phyloP scores from a whole-genome alignment of 2,113 vertebrate species.

The Thamnaconus septentrionalis region DNA sequence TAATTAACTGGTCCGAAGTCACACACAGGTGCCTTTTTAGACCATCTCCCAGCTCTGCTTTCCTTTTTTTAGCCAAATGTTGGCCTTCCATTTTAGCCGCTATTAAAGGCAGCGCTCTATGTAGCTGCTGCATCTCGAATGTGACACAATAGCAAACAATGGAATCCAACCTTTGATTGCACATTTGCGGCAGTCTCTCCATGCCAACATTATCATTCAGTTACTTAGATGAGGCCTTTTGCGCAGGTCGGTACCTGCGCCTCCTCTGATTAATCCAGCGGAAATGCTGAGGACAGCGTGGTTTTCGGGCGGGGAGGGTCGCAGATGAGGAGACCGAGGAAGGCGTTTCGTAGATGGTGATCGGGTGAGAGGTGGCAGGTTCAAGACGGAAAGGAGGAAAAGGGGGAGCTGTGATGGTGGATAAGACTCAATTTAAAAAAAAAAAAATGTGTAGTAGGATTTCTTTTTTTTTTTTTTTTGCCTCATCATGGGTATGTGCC shows the following conservation, averaged over 20 bases:
- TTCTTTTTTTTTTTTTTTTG: slow-evolving; percentile 70
- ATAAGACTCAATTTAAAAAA: slow-evolving; percentile 76
- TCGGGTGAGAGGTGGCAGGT: slow-evolving; percentile 5
- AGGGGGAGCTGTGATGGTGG: slow-evolving; percentile 42
- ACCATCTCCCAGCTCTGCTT: slow-evolving; percentile 15
- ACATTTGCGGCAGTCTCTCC: slow-evolving; percentile 10
- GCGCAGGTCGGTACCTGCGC: slow-evolving; percentile 45
- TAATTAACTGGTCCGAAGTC: neutral
- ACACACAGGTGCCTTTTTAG: slow-evolving; percentile 1
- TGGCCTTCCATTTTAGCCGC: slow-evolving; percentile 18
- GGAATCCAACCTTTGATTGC: neutral
- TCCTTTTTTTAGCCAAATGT: slow-evolving; percentile 36
- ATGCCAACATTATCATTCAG: slow-evolving; percentile 41
- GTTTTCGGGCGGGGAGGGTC: slow-evolving; percentile 51
- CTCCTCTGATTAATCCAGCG: neutral
- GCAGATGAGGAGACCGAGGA: slow-evolving; percentile 24
- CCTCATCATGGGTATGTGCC: slow-evolving; percentile 68
- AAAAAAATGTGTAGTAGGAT: slow-evolving; percentile 68
- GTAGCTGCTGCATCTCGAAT: slow-evolving; percentile 13
- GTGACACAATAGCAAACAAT: slow-evolving; percentile 20
- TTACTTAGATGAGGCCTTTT: slow-evolving; percentile 45
- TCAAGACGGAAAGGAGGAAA: slow-evolving; percentile 24
- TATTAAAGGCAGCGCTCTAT: slow-evolving; percentile 28
- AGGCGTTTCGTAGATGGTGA: slow-evolving; percentile 2
- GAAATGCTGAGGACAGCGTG: slow-evolving; percentile 66